Conservation (phyloP, 2,113 vertebrate species). For the Oxygymnocypris stewartii region DNA sequence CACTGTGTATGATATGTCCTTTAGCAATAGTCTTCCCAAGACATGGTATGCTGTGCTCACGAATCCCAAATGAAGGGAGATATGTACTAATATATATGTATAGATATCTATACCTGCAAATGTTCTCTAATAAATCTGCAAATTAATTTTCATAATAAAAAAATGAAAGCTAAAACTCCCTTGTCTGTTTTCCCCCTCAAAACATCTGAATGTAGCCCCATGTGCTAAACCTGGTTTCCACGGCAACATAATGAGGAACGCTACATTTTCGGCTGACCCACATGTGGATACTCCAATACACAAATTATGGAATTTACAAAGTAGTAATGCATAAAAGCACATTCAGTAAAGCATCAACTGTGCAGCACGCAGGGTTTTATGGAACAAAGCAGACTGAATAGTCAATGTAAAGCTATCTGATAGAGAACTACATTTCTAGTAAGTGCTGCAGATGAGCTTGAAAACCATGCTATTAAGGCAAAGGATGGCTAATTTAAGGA, state of each 20-base stretch:
- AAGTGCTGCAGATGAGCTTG: not conserved
- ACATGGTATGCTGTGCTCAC: slow-evolving; percentile 77
- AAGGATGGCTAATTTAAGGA: not conserved
- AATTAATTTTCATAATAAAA: slow-evolving; percentile 80
- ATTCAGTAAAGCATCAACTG: not conserved
- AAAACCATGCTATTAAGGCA: not conserved
- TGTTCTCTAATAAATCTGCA: slow-evolving; percentile 71
- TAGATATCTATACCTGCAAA: slow-evolving; percentile 47
- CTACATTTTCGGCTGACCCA: slow-evolving; percentile 64
- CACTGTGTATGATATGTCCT: slow-evolving; percentile 75
- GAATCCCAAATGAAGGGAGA: slow-evolving; percentile 76
- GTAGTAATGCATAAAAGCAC: not conserved
- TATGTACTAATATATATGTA: slow-evolving; percentile 25
- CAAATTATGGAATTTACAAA: slow-evolving; percentile 4
- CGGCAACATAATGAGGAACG: slow-evolving; percentile 64
- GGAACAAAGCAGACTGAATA: not conserved
- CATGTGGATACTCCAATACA: slow-evolving; percentile 54
- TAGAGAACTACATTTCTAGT: not conserved
- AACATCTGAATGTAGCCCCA: slow-evolving; percentile 63
- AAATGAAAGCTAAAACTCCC: slow-evolving; percentile 20
- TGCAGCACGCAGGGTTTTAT: not conserved
- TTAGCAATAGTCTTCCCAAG: slow-evolving; percentile 82
- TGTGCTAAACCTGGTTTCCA: slow-evolving; percentile 64
- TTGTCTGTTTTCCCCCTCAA: slow-evolving; percentile 12
- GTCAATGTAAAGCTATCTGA: not conserved